Evolutionary conservation across 2,113 vertebrate species (phyloP), one percentile per base, ranked within the genome.

Genomic region (Calyptommatus sinebrachiatus): DNA sequence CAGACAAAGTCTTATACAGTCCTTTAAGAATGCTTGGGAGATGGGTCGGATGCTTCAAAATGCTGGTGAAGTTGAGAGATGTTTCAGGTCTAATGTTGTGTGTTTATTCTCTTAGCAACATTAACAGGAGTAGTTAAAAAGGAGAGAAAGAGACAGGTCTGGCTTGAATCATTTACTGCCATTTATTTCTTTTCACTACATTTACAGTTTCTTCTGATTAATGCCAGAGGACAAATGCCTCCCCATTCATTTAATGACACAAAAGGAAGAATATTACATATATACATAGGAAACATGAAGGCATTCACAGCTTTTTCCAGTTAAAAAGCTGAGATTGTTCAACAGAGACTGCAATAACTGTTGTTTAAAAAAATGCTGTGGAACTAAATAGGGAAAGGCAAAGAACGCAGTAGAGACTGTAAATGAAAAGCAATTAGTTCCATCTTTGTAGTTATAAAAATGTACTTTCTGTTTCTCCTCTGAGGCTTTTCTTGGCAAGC

Each of bases 81-180:
- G 61, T 26, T n/a, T 70, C 46, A 78, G 71, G 67, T 78, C 21
- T 0, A 1, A 63, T 45, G n/a, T 76, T 62, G 31, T 81, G 65
- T 61, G 28, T 81, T 75, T 62, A 70, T 81, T 35, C 10, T 53
- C 73, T 62, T 81, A 81, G 79, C 50, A 81, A 81, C 73, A 61
- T 60, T 60, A 35, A 48, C 35, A 69, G 53, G 53, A 57, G 53
- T 18, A 18, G 53, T 57, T 57, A 18, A 57, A 57, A 53, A 53
- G 12, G 46, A n/a, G 46, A 57, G 53, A 57, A 18, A 57, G 29
- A 45, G 61, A 68, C 12, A 41, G n/a, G 41, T n/a, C 45, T 31
- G 74, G 50, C 65, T 31, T 60, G 72, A 73, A 75, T 61, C 29
- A 76, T 61, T 45, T 22, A 8, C 24, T 21, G 7, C 24, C 66